Evolutionary conservation across 1,140 invertebrate species (phyloP).

Genomic region (Formica selysi): DNA sequence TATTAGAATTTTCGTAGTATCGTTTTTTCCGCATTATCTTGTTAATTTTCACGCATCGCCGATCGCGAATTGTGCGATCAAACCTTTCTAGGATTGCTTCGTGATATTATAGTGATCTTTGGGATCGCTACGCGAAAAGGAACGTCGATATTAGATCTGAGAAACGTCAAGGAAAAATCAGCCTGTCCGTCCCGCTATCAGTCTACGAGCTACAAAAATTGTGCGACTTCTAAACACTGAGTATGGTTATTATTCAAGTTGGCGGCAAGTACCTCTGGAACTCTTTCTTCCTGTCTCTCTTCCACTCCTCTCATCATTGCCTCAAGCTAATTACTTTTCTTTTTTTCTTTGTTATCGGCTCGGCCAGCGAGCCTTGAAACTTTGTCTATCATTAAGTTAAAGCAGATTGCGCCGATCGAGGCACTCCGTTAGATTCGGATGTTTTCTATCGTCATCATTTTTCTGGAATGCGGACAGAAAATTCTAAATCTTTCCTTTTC

Average conservation of each 20-base stretch:
- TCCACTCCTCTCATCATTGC: constrained; percentile 48
- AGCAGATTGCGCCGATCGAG: constrained; percentile 36
- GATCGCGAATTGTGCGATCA: not conserved
- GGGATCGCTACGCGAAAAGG: constrained; percentile 37
- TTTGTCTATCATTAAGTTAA: constrained; percentile 63
- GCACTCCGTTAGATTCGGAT: constrained; percentile 21
- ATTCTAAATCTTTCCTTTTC: not conserved
- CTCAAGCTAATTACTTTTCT: constrained; percentile 34
- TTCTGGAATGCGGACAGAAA: not conserved
- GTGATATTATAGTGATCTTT: constrained; percentile 22
- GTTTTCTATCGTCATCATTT: not conserved
- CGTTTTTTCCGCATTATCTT: not conserved
- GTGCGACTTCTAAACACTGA: constrained; percentile 78
- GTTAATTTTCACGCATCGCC: not conserved
- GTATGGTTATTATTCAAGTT: constrained; percentile 67
- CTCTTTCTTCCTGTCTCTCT: not conserved
- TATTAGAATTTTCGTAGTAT: not conserved
- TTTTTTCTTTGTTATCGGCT: constrained; percentile 61
- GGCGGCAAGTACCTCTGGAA: constrained; percentile 49
- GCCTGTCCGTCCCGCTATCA: constrained; percentile 56
- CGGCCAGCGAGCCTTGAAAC: constrained; percentile 80
- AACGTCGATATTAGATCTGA: constrained; percentile 60
- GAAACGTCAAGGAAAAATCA: constrained; percentile 54
- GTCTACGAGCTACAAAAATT: constrained; percentile 81
- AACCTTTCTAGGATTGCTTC: constrained; percentile 4